These are phyloP conservation scores for Polydrusus pterygomalis DNA, from an alignment of 2,888 invertebrate species.

Conservation along the genomic window DNA sequence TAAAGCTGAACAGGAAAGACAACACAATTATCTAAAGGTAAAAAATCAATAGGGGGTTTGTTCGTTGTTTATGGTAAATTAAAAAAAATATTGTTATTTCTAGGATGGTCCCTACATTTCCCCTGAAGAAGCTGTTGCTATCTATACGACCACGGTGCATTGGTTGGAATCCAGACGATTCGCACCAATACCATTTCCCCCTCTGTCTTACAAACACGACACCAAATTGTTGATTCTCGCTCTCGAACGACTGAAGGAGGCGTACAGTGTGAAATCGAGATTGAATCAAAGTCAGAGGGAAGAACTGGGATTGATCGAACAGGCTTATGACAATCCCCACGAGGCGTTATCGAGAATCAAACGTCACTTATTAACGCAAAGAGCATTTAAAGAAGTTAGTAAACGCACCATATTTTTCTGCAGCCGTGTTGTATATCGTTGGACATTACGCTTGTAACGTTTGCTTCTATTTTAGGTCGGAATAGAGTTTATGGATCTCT, in stretches of 20 bases:
- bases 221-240: conserved; percentile 98
- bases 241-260: conserved; percentile 96
- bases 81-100: conserved; percentile 5
- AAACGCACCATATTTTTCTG: too few relatives aligned
- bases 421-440: too few relatives aligned
- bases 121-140: conserved; percentile 99
- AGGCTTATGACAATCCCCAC: conserved; percentile 99
- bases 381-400: conserved; percentile 96
- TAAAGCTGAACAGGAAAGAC: conserved; percentile 98
- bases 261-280: conserved; percentile 96
- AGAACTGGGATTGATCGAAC: conserved; percentile 98
- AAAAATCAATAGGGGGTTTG: too few relatives aligned
- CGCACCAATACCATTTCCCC: conserved; percentile 99
- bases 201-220: conserved; percentile 99
- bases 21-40: conserved; percentile 96
- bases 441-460: background rate
- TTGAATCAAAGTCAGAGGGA: conserved; percentile 99
- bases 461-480: conserved; percentile 77
- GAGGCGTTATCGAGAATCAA: conserved; percentile 99
- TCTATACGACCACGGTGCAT: conserved; percentile 99
- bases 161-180: conserved; percentile 99
- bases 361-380: conserved; percentile 97
- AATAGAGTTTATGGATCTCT: conserved; percentile 99
- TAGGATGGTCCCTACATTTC: conserved; percentile 98
- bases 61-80: too few relatives aligned